Evolutionary conservation across 2,113 vertebrate species (phyloP).

Genomic region (Myanophis thanlyinensis): DNA sequence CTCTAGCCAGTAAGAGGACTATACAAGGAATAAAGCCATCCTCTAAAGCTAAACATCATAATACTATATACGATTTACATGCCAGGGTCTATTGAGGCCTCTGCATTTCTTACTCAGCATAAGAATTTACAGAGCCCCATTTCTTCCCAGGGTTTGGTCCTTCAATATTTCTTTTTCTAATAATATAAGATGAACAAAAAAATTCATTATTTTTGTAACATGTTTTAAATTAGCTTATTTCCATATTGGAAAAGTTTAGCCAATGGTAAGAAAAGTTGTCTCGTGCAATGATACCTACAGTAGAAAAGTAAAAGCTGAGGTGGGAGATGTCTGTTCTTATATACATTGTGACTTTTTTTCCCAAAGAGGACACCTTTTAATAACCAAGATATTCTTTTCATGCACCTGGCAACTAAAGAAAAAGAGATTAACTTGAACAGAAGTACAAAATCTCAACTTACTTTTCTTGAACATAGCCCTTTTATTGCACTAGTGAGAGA

Average conservation of each 20-base stretch:
- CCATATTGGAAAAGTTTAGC: neutral
- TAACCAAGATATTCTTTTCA: neutral
- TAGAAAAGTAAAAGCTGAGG: neutral
- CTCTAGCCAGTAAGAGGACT: neutral
- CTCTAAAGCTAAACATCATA: neutral
- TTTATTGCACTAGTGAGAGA: neutral
- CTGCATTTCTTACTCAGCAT: neutral
- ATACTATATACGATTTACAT: neutral
- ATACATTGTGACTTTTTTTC: neutral
- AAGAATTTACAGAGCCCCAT: neutral
- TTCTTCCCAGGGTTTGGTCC: neutral
- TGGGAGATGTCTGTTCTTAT: neutral
- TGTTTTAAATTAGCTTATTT: neutral
- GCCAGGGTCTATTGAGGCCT: neutral
- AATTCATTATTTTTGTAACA: neutral
- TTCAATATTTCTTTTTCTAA: neutral
- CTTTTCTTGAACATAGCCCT: neutral
- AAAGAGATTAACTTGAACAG: neutral
- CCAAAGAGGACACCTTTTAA: neutral
- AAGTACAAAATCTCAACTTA: neutral
- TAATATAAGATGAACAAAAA: neutral
- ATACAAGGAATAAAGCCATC: neutral
- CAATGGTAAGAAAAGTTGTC: neutral
- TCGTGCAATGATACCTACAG: neutral
- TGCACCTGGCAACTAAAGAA: neutral